Evolutionary conservation across 1,140 invertebrate genomes (phyloP).

Genomic region (Chionoecetes opilio): DNA sequence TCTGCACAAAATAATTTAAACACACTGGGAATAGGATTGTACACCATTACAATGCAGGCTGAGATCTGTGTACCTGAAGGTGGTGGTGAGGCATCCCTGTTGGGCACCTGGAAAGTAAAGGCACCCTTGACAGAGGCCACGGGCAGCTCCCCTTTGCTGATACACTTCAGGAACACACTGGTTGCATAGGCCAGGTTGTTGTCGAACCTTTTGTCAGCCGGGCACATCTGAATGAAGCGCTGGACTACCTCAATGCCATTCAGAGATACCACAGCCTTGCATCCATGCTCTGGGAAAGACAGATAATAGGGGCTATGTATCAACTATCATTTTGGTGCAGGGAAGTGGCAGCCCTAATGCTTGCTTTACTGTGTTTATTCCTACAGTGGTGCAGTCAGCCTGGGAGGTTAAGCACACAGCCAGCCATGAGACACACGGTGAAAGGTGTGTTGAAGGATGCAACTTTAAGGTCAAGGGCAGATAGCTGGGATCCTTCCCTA

Average conservation of each 20-base stretch:
- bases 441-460: no score
- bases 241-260: slow-evolving; percentile 81
- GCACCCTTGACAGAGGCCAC: slow-evolving; percentile 85
- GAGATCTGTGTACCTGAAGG: slow-evolving; percentile 80
- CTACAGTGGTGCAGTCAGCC: no score
- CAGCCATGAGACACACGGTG: no score
- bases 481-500: no score
- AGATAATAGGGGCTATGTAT: not conserved
- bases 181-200: slow-evolving; percentile 87
- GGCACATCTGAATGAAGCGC: slow-evolving; percentile 84
- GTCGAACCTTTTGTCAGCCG: slow-evolving; percentile 88
- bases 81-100: slow-evolving; percentile 57
- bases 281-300: slow-evolving; percentile 79
- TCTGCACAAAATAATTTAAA: no score
- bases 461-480: no score
- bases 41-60: no score
- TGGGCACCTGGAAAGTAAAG: slow-evolving; percentile 83
- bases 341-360: no score
- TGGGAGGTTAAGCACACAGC: no score
- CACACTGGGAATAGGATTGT: no score
- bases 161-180: slow-evolving; percentile 87
- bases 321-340: no score
- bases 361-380: no score
- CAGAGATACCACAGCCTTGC: slow-evolving; percentile 75
- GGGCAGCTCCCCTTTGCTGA: slow-evolving; percentile 87